Base-by-base conservation (phyloP, 1,140 invertebrate species). In the Zaprionus ornatus region DNA sequence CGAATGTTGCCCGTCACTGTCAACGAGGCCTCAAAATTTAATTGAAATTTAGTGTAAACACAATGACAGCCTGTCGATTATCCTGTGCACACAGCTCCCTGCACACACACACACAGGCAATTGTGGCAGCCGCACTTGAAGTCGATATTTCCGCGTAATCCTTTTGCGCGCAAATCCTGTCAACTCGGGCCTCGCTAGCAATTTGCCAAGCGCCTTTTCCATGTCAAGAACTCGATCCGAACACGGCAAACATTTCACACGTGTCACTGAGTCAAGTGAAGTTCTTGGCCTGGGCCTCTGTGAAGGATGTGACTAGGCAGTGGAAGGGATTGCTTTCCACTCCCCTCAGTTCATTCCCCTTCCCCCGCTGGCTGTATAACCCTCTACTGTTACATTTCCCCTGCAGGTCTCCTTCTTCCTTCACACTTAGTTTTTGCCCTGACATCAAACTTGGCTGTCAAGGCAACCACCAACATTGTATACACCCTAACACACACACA, bases 21-120 rank as follows among this genome's bases (percentile, higher is more conserved):
- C 84, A 88, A 77, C 68, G 61, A 79, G 71, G 80, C 68, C 77
- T 82, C 87, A 84, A 75, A 84, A 84, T 90, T 88, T 88, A 88
- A 88, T 88, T 90, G 84, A 90, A 88, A 90, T 88, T 90, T 88
- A 88, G 85, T 88, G 84, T 90, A 88, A 88, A 88, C 85, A 84
- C 68, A 88, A 80, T 90, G 84, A 90, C 84, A 88, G 85, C 32
- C 78, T 75, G 80, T 90, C 85, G 85, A 90, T 88, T 88, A 90
- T 90, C 77, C 85, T 79, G 71, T 56, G 40, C 23, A 52, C 37
- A 50, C 9, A 32, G 50, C 15, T 52, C 25, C 12, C 54, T 40
- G n/a, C n/a, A 27, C n/a, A 25, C 40, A 45, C n/a, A 35, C 13
- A 40, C 19, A 23, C 40, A 57, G 48, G 1, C 29, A 32, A 10